Percentiles rank a stretch among this genome's conserved stretches.
These are phyloP conservation scores for Neomorphus geoffroyi DNA, from an alignment of 2,797 vertebrate species.

Conservation along the genomic window DNA sequence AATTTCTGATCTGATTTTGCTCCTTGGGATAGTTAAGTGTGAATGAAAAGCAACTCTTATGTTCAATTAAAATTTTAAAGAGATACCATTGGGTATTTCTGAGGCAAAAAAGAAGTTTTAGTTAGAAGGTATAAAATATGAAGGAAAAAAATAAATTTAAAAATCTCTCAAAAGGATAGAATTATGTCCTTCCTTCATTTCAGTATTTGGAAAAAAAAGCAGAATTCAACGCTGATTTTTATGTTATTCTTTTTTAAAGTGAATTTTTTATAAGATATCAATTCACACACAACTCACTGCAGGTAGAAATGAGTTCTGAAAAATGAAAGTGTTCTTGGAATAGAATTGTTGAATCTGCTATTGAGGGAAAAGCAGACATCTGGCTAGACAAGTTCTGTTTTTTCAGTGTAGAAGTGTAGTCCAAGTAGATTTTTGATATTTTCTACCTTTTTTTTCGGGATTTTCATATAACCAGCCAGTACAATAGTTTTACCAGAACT, in stretches of 20 bases:
- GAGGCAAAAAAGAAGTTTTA: conserved; percentile 3
- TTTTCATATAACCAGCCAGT: not conserved
- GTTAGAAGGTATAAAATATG: not conserved
- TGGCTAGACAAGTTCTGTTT: not conserved
- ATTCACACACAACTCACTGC: not conserved
- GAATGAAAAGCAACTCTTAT: not conserved
- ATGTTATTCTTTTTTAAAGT: not conserved
- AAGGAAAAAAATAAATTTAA: not conserved
- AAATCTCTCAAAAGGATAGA: not conserved
- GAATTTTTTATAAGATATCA: not conserved
- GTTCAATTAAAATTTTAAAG: not conserved
- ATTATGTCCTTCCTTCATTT: not conserved
- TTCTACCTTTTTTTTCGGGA: not conserved
- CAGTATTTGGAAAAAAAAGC: not conserved
- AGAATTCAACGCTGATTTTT: not conserved
- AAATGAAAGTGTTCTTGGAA: not conserved
- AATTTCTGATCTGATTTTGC: conserved; percentile 27
- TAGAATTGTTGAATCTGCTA: not conserved
- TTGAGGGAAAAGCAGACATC: not conserved
- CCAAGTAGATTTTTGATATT: not conserved
- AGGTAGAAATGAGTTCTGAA: not conserved
- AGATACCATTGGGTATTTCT: not conserved
- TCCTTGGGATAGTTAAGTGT: not conserved
- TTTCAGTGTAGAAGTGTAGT: not conserved
- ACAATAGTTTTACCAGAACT: not conserved